These are phyloP conservation scores for Sphaerophoria rueppellii DNA, from an alignment of 2,888 invertebrate species.

Conservation along the genomic window DNA sequence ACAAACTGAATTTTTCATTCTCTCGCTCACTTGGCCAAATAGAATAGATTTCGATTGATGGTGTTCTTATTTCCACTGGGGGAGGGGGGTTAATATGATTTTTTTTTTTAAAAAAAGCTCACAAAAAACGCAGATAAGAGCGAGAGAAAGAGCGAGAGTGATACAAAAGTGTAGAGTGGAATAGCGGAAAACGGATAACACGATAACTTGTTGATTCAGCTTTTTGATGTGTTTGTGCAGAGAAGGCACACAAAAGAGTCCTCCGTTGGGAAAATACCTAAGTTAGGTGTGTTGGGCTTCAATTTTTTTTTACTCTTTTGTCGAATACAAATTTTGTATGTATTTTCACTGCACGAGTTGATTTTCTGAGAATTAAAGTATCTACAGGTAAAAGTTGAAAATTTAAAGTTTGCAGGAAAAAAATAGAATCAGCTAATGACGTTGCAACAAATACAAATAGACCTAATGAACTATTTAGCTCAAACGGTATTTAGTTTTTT, in stretches of 20 bases:
- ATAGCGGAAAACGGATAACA: constrained; percentile 62
- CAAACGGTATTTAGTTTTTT: constrained; percentile 10
- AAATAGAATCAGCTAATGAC: constrained; percentile 3
- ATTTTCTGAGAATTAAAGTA: constrained; percentile 68
- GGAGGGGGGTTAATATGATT: constrained; percentile 26
- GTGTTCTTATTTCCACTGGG: not conserved
- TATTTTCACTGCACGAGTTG: constrained; percentile 38
- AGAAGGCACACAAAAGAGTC: not conserved
- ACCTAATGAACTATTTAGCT: constrained; percentile 64
- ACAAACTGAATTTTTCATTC: constrained; percentile 16
- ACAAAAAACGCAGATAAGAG: constrained; percentile 51
- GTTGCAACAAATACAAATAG: constrained; percentile 44
- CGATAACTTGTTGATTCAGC: constrained; percentile 71
- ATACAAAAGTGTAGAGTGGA: constrained; percentile 18
- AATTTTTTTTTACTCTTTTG: constrained; percentile 9
- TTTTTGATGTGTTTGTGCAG: constrained; percentile 17
- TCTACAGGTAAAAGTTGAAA: constrained; percentile 65
- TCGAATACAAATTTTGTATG: not conserved
- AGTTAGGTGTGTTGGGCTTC: constrained; percentile 17
- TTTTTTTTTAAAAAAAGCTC: constrained; percentile 27
- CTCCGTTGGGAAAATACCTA: constrained; percentile 9
- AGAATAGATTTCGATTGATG: constrained; percentile 29
- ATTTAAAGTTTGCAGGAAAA: constrained; percentile 23
- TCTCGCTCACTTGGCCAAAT: constrained; percentile 59
- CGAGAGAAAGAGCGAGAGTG: constrained; percentile 68